A percentile compares a stretch with the other conserved stretches of the same genome.
Conservation (phyloP, 2,888 invertebrate species). For the Graphium colonna region DNA sequence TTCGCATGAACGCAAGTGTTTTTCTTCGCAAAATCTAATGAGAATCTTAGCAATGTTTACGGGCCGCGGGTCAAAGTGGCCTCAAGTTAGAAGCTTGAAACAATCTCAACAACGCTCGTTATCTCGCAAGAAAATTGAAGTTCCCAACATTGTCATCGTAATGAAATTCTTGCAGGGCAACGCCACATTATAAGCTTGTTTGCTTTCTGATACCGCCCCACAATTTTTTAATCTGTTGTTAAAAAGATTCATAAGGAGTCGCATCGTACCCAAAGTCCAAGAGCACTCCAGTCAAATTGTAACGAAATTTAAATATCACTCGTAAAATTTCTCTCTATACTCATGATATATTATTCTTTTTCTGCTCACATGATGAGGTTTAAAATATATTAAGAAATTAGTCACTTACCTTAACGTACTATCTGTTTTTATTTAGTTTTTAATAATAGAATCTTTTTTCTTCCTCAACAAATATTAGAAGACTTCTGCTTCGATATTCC, state of each 20-base stretch:
- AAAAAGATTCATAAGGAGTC: constrained; percentile 27
- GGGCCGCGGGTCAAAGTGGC: constrained; percentile 71
- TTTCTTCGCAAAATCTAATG: constrained; percentile 58
- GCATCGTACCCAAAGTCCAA: constrained; percentile 9
- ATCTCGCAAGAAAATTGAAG: constrained; percentile 67
- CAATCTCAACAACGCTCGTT: constrained; percentile 66
- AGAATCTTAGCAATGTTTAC: constrained; percentile 65
- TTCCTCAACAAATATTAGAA: too few relatives aligned
- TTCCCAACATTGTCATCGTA: constrained; percentile 69
- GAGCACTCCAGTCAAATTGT: constrained; percentile 13
- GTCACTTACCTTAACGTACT: too few relatives aligned
- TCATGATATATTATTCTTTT: too few relatives aligned
- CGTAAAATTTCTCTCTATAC: too few relatives aligned
- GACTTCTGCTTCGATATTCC: too few relatives aligned
- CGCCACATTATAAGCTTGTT: constrained; percentile 32
- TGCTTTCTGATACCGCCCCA: constrained; percentile 19
- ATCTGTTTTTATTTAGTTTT: too few relatives aligned
- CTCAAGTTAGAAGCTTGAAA: constrained; percentile 57
- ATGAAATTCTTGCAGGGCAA: constrained; percentile 66
- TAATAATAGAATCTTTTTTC: too few relatives aligned
- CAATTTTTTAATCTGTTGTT: constrained; percentile 28
- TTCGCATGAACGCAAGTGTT: constrained; percentile 48
- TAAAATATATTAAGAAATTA: too few relatives aligned
- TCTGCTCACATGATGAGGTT: too few relatives aligned
- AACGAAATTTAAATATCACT: constrained; percentile 1